A percentile compares a stretch with the other conserved stretches of the same genome.
Conservation (phyloP, 2,113 vertebrate species). For the Amblyopsis rosae region DNA sequence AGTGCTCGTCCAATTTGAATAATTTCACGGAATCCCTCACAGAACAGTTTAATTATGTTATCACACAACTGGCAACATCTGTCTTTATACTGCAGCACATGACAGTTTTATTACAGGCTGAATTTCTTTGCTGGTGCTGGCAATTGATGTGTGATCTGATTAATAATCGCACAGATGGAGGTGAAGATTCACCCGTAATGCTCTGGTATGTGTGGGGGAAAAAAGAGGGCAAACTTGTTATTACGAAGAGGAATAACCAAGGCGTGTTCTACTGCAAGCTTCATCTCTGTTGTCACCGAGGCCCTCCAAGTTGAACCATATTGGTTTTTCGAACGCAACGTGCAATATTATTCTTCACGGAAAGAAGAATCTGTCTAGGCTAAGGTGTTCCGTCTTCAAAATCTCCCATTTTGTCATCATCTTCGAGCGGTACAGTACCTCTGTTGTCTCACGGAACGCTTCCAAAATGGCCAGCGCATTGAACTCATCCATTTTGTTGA, state of each 20-base stretch:
- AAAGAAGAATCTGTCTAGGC: conserved; percentile 52
- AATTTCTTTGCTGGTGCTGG: conserved; percentile 83
- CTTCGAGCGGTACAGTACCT: conserved; percentile 53
- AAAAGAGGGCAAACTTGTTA: conserved; percentile 66
- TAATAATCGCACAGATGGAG: conserved; percentile 83
- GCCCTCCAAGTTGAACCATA: conserved; percentile 46
- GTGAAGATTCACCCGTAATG: conserved; percentile 81
- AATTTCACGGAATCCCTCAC: conserved; percentile 84
- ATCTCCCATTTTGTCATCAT: conserved; percentile 34
- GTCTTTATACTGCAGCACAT: conserved; percentile 85
- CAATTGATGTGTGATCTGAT: conserved; percentile 85
- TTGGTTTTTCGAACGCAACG: conserved; percentile 45
- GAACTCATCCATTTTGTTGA: conserved; percentile 69
- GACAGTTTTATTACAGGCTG: conserved; percentile 88
- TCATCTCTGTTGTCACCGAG: conserved; percentile 26
- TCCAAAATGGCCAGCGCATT: conserved; percentile 40
- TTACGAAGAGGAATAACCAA: conserved; percentile 47
- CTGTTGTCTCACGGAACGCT: conserved; percentile 47
- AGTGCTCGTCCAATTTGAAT: conserved; percentile 86
- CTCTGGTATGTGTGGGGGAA: conserved; percentile 51
- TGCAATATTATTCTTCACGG: conserved; percentile 40
- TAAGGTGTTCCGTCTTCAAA: conserved; percentile 42
- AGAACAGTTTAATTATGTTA: conserved; percentile 87
- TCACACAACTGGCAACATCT: conserved; percentile 86
- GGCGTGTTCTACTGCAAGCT: conserved; percentile 40